Percentiles rank a stretch among this genome's conserved stretches.
Conservation (phyloP, 2,797 vertebrate species). For the Malurus leucopterus region DNA sequence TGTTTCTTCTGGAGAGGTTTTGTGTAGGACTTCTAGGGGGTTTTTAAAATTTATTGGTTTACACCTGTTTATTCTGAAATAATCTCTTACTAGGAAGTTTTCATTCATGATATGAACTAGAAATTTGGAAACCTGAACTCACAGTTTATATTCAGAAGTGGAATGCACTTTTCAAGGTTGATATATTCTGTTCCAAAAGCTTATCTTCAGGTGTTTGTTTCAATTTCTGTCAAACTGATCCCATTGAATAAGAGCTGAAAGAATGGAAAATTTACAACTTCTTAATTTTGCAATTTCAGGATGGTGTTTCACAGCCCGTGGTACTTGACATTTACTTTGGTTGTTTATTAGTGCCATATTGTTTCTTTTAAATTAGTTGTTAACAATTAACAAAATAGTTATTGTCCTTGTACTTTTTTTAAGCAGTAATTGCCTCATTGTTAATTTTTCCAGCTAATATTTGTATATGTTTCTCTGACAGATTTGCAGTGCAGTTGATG, state of each 20-base stretch:
- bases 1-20: not conserved
- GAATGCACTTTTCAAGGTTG: not conserved
- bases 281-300: not conserved
- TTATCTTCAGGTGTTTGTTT: not conserved
- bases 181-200: not conserved
- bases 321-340: not conserved
- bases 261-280: not conserved
- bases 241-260: not conserved
- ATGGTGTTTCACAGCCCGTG: not conserved
- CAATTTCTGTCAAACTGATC: not conserved
- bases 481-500: conserved; percentile 85
- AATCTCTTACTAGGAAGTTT: not conserved
- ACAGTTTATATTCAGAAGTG: not conserved
- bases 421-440: not conserved
- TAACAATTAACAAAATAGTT: not conserved
- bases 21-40: accelerated
- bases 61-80: not conserved
- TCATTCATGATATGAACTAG: not conserved
- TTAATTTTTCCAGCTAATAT: not conserved
- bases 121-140: not conserved
- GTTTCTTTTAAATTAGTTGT: not conserved
- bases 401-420: not conserved
- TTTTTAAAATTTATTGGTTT: not conserved
- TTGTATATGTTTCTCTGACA: conserved; percentile 36
- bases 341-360: not conserved